phyloP scores from a whole-genome alignment of 2,113 vertebrate species.

The Eulacestoma nigropectus region DNA sequence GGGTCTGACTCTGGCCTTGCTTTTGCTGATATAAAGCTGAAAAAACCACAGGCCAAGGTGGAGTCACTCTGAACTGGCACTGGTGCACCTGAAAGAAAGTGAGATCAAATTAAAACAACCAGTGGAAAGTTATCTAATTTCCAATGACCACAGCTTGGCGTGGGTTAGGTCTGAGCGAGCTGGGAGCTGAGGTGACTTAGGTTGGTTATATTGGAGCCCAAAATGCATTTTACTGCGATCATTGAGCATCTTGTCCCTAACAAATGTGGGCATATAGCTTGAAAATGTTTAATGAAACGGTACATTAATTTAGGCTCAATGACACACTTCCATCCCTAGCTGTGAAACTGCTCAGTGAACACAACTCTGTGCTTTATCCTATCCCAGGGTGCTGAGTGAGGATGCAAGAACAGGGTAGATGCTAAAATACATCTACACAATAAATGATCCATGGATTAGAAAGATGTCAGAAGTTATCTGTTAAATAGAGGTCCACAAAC shows the following conservation, averaged over 20 bases:
- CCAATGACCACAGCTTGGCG: fast-evolving
- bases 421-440: neutral
- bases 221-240: neutral
- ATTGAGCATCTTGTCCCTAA: neutral
- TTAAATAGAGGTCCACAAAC: slow-evolving; percentile 19
- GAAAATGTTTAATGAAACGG: slow-evolving; percentile 6
- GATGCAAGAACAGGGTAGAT: neutral
- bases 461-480: neutral
- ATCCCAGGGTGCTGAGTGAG: neutral
- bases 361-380: neutral
- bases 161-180: neutral
- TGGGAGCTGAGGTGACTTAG: neutral
- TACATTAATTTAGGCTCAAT: slow-evolving; percentile 17
- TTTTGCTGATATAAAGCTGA: neutral
- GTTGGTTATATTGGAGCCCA: fast-evolving
- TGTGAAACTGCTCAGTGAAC: neutral
- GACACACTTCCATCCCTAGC: neutral
- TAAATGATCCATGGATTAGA: slow-evolving; percentile 39
- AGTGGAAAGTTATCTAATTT: neutral
- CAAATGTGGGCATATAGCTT: neutral
- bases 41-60: neutral
- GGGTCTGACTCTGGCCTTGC: neutral
- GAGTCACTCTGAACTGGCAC: neutral
- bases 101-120: neutral
- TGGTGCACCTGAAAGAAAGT: neutral